Conservation (phyloP, 2,113 vertebrate species). For the Bucco capensis region DNA sequence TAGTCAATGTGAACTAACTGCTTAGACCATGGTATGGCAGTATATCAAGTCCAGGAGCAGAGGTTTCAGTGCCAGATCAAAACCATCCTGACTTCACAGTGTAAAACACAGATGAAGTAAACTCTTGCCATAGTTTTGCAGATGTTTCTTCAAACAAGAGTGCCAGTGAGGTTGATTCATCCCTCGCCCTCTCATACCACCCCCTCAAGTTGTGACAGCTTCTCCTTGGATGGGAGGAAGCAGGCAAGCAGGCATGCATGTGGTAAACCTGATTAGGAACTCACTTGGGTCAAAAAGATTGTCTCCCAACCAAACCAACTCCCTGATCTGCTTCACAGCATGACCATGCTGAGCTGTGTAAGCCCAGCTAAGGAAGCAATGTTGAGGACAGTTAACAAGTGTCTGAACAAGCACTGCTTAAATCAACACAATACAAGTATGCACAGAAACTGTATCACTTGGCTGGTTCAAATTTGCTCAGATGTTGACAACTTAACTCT, state of each 20-base stretch:
- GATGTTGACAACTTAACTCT: slow-evolving; percentile 13
- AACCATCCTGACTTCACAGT: background rate
- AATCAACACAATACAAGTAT: background rate
- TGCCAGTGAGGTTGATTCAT: slow-evolving; percentile 32
- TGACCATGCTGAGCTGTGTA: fast-evolving
- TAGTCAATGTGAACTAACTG: background rate
- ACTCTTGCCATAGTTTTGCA: background rate
- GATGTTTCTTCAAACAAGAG: slow-evolving; percentile 24
- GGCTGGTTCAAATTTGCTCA: background rate
- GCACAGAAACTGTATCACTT: background rate
- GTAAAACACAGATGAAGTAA: background rate
- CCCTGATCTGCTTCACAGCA: background rate
- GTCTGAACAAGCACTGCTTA: background rate
- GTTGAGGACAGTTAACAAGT: background rate
- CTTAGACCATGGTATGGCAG: background rate
- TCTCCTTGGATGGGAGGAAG: background rate
- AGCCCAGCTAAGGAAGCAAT: background rate
- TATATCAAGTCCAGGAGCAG: background rate
- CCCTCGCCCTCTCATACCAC: background rate
- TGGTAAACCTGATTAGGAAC: background rate
- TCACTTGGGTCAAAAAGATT: background rate
- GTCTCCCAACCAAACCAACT: background rate
- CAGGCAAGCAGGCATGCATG: background rate
- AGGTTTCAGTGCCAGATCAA: background rate
- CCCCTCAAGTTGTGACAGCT: background rate